A percentile compares a stretch with the other conserved stretches of the same genome.
phyloP scores from a whole-genome alignment of 2,888 invertebrate genomes.

The Eristalinus aeneus region DNA sequence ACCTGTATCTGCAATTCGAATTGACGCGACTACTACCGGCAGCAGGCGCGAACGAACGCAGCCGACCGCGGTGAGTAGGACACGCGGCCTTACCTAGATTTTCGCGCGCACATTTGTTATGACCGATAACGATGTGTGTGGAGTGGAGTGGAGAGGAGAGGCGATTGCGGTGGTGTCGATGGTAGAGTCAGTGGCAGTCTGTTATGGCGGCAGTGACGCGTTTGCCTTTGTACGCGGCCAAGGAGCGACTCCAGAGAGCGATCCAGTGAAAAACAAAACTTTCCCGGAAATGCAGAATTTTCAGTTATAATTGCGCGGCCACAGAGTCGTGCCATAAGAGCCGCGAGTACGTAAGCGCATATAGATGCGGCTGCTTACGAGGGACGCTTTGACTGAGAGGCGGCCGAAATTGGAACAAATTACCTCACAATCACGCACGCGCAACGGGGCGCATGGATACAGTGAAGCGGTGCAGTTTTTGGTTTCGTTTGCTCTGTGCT shows the following conservation, averaged over 20 bases:
- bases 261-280: constrained; percentile 40
- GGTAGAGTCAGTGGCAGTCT: too few species aligned
- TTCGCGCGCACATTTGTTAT: constrained; percentile 53
- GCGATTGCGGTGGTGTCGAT: too few species aligned
- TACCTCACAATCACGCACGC: neutral
- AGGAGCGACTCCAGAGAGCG: neutral
- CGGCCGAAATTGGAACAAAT: neutral
- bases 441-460: neutral
- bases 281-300: constrained; percentile 64
- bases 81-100: constrained; percentile 59
- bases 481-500: neutral
- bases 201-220: neutral
- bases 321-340: neutral
- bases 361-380: neutral
- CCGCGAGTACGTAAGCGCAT: neutral
- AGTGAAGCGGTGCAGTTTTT: neutral
- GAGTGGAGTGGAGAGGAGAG: neutral
- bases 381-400: neutral
- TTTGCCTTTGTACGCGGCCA: neutral
- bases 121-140: neutral
- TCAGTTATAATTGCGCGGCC: constrained; percentile 23
- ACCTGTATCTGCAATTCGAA: constrained; percentile 62
- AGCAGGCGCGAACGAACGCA: constrained; percentile 32
- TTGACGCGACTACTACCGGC: constrained; percentile 55
- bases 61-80: constrained; percentile 56